Conservation (phyloP, 2,113 vertebrate genomes). For the Actenoides lindsayi region DNA sequence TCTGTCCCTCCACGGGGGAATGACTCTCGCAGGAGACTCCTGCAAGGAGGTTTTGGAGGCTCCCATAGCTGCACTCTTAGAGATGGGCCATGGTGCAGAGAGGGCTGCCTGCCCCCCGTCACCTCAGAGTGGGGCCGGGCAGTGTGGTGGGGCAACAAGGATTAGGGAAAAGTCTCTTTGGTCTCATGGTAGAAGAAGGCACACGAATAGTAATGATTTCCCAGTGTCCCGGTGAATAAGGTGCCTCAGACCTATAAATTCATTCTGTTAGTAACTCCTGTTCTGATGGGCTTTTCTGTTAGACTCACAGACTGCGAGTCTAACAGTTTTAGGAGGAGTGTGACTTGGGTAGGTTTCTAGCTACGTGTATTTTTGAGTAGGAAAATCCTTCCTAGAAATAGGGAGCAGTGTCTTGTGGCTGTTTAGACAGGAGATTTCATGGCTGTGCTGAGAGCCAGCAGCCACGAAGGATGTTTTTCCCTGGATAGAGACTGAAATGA, state of each 20-base stretch:
- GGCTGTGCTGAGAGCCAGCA: background rate
- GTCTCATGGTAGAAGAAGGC: background rate
- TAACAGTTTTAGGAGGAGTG: background rate
- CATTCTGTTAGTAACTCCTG: background rate
- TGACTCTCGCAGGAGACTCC: background rate
- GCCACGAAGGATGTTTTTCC: constrained; percentile 49
- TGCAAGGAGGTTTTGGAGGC: background rate
- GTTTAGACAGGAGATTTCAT: constrained; percentile 9
- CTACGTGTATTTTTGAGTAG: background rate
- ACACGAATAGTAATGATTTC: background rate
- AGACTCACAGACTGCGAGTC: background rate
- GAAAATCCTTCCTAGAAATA: constrained; percentile 1
- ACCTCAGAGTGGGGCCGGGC: background rate
- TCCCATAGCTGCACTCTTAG: background rate
- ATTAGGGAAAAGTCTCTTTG: background rate
- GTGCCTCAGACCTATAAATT: background rate
- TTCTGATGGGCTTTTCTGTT: background rate
- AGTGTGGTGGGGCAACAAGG: background rate
- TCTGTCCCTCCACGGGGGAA: accelerated
- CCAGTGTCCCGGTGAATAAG: accelerated
- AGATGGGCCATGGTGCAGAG: accelerated
- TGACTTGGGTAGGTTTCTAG: background rate
- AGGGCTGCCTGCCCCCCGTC: background rate
- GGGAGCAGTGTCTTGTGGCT: accelerated
- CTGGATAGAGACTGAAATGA: background rate